These are phyloP conservation scores for Pelosia muscerda DNA, from an alignment of 2,888 invertebrate genomes.

Conservation along the genomic window DNA sequence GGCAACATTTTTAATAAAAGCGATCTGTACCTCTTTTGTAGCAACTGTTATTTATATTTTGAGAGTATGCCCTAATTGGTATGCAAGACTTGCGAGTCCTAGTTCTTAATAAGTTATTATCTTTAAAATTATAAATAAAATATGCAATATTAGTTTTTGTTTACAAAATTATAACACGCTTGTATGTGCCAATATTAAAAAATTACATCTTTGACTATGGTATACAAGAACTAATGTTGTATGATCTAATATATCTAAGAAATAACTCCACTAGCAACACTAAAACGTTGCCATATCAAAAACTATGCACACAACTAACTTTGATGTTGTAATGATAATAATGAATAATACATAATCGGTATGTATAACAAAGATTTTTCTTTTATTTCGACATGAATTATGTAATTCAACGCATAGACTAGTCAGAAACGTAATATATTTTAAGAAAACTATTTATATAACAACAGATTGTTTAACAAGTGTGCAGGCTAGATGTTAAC, in stretches of 20 bases:
- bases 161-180: background rate
- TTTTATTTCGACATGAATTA: slow-evolving; percentile 17
- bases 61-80: background rate
- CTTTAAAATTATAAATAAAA: background rate
- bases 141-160: background rate
- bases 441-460: slow-evolving; percentile 37
- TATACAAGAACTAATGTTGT: background rate
- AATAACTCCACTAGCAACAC: slow-evolving; percentile 11
- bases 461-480: slow-evolving; percentile 36
- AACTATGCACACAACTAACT: slow-evolving; percentile 13
- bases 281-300: slow-evolving; percentile 9
- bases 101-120: background rate
- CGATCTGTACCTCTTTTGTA: background rate
- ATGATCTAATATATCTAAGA: background rate
- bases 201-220: background rate
- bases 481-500: slow-evolving; percentile 12
- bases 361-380: slow-evolving; percentile 13
- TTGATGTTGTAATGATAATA: background rate
- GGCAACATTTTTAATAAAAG: background rate
- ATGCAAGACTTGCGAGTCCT: background rate
- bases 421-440: slow-evolving; percentile 49
- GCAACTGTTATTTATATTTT: background rate
- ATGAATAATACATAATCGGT: background rate
- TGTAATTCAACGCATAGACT: slow-evolving; percentile 40
- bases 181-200: too few relatives aligned